Conservation (phyloP, 2,113 vertebrate genomes). For the Orthonyx spaldingii region DNA sequence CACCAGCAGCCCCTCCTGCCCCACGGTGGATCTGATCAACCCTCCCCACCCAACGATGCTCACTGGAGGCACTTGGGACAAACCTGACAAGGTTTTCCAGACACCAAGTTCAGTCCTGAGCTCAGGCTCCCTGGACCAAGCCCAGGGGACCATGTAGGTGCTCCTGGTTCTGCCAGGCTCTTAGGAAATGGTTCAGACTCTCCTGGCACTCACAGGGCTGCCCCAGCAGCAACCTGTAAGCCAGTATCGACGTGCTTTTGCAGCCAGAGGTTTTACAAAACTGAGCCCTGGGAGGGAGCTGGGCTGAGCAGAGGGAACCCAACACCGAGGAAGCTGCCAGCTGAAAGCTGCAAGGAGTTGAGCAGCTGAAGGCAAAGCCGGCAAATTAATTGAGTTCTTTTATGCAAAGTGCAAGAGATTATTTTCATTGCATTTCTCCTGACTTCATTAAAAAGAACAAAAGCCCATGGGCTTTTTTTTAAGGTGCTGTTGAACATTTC, state of each 20-base stretch:
- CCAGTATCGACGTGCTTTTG: not conserved
- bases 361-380: slow-evolving; percentile 10
- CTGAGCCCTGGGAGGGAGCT: not conserved
- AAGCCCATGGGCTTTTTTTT: slow-evolving; percentile 32
- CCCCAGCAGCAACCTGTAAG: not conserved
- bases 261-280: not conserved
- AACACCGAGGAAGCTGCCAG: not conserved
- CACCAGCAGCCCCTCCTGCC: not conserved
- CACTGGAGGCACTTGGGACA: not conserved
- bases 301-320: not conserved
- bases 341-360: not conserved
- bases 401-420: not conserved
- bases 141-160: not conserved
- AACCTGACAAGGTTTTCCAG: not conserved
- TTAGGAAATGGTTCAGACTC: not conserved
- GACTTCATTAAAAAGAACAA: slow-evolving; percentile 31
- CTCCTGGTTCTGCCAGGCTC: not conserved
- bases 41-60: fast-evolving
- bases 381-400: slow-evolving; percentile 16
- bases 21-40: not conserved
- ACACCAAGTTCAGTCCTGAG: not conserved
- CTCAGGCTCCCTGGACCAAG: not conserved
- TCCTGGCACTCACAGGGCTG: not conserved
- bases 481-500: slow-evolving; percentile 19
- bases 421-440: slow-evolving; percentile 14